Percentiles rank a stretch among this genome's conserved stretches.
Evolutionary conservation across 2,113 vertebrate genomes (phyloP).

Genomic region (Equus quagga): DNA sequence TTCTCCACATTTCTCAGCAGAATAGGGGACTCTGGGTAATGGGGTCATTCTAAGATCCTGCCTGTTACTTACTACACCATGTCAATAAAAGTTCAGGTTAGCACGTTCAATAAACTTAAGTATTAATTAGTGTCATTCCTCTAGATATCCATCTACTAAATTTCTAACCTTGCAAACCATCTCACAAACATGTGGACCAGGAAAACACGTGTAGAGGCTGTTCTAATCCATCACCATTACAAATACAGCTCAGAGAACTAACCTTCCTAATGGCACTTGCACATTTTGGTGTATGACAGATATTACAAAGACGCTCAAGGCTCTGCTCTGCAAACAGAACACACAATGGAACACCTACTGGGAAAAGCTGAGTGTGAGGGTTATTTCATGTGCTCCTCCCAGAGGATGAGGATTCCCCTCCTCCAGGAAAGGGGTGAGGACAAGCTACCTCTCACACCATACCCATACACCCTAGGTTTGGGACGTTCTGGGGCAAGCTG

Average conservation of each 20-base stretch:
- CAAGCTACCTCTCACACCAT: background rate
- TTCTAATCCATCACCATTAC: background rate
- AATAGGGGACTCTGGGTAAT: background rate
- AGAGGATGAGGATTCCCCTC: background rate
- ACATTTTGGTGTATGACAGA: background rate
- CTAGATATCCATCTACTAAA: constrained; percentile 28
- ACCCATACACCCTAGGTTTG: background rate
- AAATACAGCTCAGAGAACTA: background rate
- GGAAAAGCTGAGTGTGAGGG: background rate
- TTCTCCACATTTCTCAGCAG: constrained; percentile 24
- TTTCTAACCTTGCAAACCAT: background rate
- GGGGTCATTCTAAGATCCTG: background rate
- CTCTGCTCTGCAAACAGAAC: background rate
- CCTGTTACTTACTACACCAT: background rate
- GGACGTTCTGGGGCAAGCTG: background rate
- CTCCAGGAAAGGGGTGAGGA: background rate
- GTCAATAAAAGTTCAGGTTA: constrained; percentile 24
- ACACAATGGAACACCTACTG: background rate
- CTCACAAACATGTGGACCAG: background rate
- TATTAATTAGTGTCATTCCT: constrained; percentile 50
- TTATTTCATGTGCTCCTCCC: background rate
- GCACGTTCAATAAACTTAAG: background rate
- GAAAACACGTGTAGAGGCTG: background rate
- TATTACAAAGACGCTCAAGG: background rate
- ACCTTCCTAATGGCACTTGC: background rate